Evolutionary conservation across 2,888 invertebrate species (phyloP), one percentile per base, ranked within the genome.

Genomic region (Dioctria rufipes): DNA sequence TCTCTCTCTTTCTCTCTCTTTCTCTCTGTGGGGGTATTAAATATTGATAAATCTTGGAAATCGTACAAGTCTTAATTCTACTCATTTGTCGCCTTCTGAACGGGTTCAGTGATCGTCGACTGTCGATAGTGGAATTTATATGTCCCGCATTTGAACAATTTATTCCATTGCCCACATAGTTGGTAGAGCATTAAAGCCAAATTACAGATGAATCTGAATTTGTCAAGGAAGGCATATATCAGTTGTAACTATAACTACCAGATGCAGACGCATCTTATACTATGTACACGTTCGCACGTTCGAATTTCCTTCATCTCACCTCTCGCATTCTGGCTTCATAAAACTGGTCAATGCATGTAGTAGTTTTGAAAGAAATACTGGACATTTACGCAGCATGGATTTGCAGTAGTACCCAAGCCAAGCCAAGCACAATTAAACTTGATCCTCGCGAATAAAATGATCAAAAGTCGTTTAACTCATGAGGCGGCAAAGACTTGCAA

Each of bases 181-280:
- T n/a, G 54, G 54, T 11, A 4, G 54, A 54, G n/a, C 4, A 4
- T 8, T n/a, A 54, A 3, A 83, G 82, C 83, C 83, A 83, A 84
- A 83, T 83, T 83, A 82, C 82, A 81, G 83, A 83, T 84, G 83
- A 80, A 83, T 83, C 83, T 82, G 83, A 83, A 83, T 83, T 83
- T 83, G 83, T 83, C 25, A 25, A 0, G 25, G 25, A 25, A 25
- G 25, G 25, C 25, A 25, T 54, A 11, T 54, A n/a, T 54, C 83
- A 83, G 81, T 80, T 83, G 82, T 82, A 83, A 83, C 81, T 37
- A 9, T n/a, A 60, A n/a, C 75, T 39, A 25, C 61, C 40, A 81
- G 81, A 78, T 80, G 81, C 81, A 81, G 82, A 83, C 43, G 67
- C 46, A 3, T 13, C 69, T 6, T 11, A 51, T 25, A 49, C 25